Percentiles rank a stretch among this genome's conserved stretches.
Evolutionary conservation across 2,113 vertebrate species (phyloP).

Genomic region (Cyanoderma ruficeps): DNA sequence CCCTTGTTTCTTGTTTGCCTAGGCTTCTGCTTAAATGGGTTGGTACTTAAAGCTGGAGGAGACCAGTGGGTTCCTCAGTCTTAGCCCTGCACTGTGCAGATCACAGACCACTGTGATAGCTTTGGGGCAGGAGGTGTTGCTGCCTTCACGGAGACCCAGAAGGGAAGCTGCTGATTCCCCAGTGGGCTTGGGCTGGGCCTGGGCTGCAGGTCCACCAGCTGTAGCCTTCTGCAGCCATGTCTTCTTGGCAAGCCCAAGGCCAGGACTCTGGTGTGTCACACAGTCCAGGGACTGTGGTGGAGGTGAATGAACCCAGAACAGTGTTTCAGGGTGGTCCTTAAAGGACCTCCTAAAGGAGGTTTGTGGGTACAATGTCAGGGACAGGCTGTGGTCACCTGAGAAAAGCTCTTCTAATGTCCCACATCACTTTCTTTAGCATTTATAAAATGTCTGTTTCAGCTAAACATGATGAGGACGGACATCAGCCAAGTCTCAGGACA

Average conservation of each 20-base stretch:
- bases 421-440: neutral
- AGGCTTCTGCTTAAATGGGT: neutral
- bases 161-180: neutral
- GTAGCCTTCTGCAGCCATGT: neutral
- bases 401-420: neutral
- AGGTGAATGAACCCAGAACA: rapidly evolving
- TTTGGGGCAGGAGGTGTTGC: neutral
- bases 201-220: neutral
- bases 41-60: neutral
- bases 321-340: neutral
- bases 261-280: neutral
- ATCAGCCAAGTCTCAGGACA: neutral
- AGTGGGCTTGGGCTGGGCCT: neutral
- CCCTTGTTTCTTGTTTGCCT: neutral
- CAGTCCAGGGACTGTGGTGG: rapidly evolving
- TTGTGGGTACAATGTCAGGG: neutral
- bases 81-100: neutral
- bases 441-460: neutral
- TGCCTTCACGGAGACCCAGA: neutral
- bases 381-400: neutral
- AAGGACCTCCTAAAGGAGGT: neutral
- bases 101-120: rapidly evolving
- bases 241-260: neutral
- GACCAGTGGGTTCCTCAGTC: neutral
- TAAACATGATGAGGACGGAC: neutral